Conservation (phyloP, 1,140 invertebrate genomes). For the Lordiphosa mommai region DNA sequence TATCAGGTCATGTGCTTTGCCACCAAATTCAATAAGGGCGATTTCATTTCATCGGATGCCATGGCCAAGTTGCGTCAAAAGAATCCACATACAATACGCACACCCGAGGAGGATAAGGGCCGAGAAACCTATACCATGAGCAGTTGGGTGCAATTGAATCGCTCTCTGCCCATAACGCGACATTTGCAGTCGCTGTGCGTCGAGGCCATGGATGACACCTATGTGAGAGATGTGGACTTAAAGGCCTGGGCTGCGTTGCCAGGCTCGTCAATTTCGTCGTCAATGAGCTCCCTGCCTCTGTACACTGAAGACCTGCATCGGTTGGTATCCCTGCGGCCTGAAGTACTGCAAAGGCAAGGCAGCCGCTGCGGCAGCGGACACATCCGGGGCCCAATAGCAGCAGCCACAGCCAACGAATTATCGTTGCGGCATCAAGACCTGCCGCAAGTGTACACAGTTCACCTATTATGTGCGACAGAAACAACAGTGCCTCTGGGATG, state of each 20-base stretch:
- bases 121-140: conserved; percentile 90
- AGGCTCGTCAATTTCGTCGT: no score
- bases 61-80: conserved; percentile 98
- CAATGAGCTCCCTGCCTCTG: conserved; percentile 88
- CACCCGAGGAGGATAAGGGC: conserved; percentile 93
- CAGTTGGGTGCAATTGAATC: conserved; percentile 86
- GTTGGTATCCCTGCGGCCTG: conserved; percentile 94
- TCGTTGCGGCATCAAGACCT: conserved; percentile 97
- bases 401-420: conserved; percentile 83
- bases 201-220: conserved; percentile 88
- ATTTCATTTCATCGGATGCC: conserved; percentile 96
- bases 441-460: conserved; percentile 92
- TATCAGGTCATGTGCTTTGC: conserved; percentile 96
- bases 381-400: conserved; percentile 67
- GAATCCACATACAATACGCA: conserved; percentile 90
- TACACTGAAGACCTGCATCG: conserved; percentile 90
- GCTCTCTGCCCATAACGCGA: conserved; percentile 86
- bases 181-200: conserved; percentile 87
- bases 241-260: conserved; percentile 87
- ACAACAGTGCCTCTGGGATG: conserved; percentile 92
- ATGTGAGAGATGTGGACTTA: conserved; percentile 88
- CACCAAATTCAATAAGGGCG: conserved; percentile 92
- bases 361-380: conserved; percentile 50
- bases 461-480: conserved; percentile 91
- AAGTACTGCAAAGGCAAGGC: conserved; percentile 93